phyloP scores from a whole-genome alignment of 2,888 invertebrate species.

The Cyclophora punctaria region DNA sequence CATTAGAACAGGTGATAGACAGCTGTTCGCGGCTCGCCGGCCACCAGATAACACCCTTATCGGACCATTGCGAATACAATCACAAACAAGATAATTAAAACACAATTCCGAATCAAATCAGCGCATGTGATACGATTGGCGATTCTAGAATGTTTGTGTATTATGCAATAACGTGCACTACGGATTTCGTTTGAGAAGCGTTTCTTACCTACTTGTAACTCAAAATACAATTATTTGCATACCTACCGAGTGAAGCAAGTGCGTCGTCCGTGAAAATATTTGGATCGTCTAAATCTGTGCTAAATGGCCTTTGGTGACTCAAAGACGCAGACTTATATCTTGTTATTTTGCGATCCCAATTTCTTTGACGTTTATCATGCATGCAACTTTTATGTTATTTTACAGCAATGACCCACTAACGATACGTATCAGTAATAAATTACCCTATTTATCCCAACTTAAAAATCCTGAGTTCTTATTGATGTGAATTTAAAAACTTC shows the following conservation, averaged over 20 bases:
- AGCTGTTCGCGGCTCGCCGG: constrained; percentile 32
- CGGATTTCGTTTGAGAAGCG: background rate
- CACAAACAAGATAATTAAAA: constrained; percentile 32
- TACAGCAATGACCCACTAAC: no score
- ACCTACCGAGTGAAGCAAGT: constrained; percentile 38
- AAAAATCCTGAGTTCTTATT: no score
- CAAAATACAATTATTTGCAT: constrained; percentile 24
- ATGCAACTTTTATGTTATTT: no score
- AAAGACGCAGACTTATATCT: constrained; percentile 39
- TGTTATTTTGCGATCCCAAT: constrained; percentile 26
- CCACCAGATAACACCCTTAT: constrained; percentile 39
- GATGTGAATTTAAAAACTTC: no score
- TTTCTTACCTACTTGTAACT: background rate
- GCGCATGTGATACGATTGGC: constrained; percentile 7
- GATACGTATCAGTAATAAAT: no score
- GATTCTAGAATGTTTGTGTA: background rate
- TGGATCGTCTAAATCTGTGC: constrained; percentile 62
- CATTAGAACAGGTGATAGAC: constrained; percentile 28
- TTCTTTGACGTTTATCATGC: background rate
- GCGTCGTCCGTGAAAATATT: constrained; percentile 67
- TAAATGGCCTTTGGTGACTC: constrained; percentile 63
- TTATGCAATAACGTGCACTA: no score
- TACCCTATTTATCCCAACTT: no score
- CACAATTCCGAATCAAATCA: constrained; percentile 26
- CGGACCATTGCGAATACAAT: constrained; percentile 25